Percentiles rank a stretch among this genome's conserved stretches.
These are phyloP conservation scores for Mystacides longicornis DNA, from an alignment of 2,888 invertebrate species.

Conservation along the genomic window DNA sequence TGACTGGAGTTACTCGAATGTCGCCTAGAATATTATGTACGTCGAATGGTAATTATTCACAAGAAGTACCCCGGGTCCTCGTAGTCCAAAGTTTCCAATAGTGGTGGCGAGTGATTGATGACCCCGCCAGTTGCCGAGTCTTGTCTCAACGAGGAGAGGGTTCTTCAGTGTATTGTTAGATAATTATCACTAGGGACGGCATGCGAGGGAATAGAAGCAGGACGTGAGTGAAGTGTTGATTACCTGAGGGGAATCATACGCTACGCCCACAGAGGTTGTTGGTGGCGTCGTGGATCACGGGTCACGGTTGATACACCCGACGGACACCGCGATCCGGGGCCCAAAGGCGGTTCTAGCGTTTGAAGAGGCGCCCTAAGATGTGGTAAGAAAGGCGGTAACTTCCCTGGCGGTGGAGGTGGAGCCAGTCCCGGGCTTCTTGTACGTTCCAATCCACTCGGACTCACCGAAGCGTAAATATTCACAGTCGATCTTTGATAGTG, in stretches of 20 bases:
- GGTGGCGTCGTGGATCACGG: conserved; percentile 52
- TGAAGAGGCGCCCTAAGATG: conserved; percentile 38
- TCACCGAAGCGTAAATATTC: conserved; percentile 65
- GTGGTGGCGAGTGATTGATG: too few relatives aligned
- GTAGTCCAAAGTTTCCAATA: too few relatives aligned
- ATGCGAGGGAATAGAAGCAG: conserved; percentile 23
- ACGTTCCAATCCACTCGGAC: conserved; percentile 48
- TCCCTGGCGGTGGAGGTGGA: conserved; percentile 52
- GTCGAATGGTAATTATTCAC: too few relatives aligned
- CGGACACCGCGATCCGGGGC: conserved; percentile 43
- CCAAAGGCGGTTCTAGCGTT: conserved; percentile 36
- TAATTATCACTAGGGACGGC: conserved; percentile 18
- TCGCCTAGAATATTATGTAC: too few relatives aligned
- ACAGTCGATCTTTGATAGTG: conserved; percentile 59
- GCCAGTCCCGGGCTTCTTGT: conserved; percentile 55
- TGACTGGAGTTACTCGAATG: too few relatives aligned
- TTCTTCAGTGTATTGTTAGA: conserved; percentile 5
- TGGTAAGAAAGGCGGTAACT: conserved; percentile 50
- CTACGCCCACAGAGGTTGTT: conserved; percentile 75
- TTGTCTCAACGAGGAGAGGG: conserved; percentile 5
- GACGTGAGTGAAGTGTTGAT: conserved; percentile 29
- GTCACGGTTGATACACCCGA: conserved; percentile 37
- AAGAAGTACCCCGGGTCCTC: too few relatives aligned
- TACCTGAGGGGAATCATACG: conserved; percentile 63
- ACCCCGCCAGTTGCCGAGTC: too few relatives aligned